These are phyloP conservation scores for Drosophila orena DNA, from an alignment of 1,140 invertebrate genomes.

Conservation along the genomic window DNA sequence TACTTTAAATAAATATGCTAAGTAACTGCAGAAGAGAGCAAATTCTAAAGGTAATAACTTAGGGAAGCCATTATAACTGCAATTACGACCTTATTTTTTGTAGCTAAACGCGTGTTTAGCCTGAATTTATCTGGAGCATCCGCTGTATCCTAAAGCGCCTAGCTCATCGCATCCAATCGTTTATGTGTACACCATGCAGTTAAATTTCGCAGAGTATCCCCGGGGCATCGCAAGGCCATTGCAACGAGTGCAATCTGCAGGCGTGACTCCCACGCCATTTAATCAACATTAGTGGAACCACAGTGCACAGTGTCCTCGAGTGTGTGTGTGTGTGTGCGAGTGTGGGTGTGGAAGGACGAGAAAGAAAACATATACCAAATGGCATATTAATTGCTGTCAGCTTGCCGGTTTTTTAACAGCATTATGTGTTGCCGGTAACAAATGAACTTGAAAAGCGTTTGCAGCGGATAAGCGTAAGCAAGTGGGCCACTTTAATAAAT, in stretches of 20 bases:
- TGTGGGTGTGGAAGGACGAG: conserved; percentile 7
- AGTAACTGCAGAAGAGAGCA: neutral
- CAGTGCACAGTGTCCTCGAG: neutral
- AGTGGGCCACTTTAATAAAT: conserved; percentile 26
- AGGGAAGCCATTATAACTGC: no score
- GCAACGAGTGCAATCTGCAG: conserved; percentile 46
- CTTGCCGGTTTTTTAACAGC: conserved; percentile 41
- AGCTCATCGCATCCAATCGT: conserved; percentile 12
- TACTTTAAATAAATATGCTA: neutral
- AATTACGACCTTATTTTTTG: neutral
- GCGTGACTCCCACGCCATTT: conserved; percentile 64
- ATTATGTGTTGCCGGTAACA: conserved; percentile 33
- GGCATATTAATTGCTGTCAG: conserved; percentile 68
- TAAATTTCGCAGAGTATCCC: conserved; percentile 22
- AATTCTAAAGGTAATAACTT: no score
- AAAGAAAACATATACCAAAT: conserved; percentile 40
- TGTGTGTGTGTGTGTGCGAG: conserved; percentile 1
- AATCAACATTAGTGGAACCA: conserved; percentile 73
- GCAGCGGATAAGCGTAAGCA: conserved; percentile 5
- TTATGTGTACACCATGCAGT: conserved; percentile 11
- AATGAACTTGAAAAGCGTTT: conserved; percentile 64
- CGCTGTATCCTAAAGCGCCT: neutral
- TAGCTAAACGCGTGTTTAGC: neutral
- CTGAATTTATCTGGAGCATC: neutral
- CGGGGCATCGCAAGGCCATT: conserved; percentile 26